Base-by-base conservation (phyloP, 2,113 vertebrate species). In the Erythrocercus mccallii region DNA sequence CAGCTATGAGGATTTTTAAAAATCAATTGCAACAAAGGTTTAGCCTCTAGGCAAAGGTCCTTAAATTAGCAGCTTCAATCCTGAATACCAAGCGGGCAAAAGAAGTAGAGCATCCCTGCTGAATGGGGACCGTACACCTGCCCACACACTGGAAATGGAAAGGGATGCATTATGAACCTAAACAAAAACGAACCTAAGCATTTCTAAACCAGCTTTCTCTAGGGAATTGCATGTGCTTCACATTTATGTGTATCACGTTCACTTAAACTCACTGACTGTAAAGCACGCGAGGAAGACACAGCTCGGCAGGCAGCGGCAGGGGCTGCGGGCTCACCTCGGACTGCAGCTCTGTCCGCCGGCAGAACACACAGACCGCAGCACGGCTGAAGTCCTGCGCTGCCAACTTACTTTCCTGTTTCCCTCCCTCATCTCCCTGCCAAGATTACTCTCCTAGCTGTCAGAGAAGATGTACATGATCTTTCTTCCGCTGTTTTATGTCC, bases 11-110 rank as follows among this genome's bases (percentile, higher is more conserved):
- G 58, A 60, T 82, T 90, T 81, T 48, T 20, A 51, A 84, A 94
- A 94, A 95, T 60, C 90, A 88, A 65, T 70, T 27, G 85, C 81
- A 84, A 81, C 58, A 81, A 58, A 84, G 54, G 23, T 89, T 95
- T 66, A 68, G 54, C 77, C 83, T 76, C 71, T 74, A 81, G 81
- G 76, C 76, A 80, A 92, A 83, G 62, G 64, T 81, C 81, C 77
- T 58, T 85, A 85, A 93, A 93, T 89, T 50, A 92, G 74, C 77
- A 81, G 83, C 72, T 84, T 81, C 72, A 56, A 5, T 44, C 56
- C 40, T 38, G 74, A 79, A 91, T 40, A 48, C 74, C 50, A 69
- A 61, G 23, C 2, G 30, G 40, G 61, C 38, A 91, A 81, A 81
- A 74, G 42, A 93, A 95, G 53, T 8, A 44, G 76, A 64, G 50